A percentile compares a stretch with the other conserved stretches of the same genome.
Conservation (phyloP, 2,797 vertebrate genomes). For the Hippocampus kuda region DNA sequence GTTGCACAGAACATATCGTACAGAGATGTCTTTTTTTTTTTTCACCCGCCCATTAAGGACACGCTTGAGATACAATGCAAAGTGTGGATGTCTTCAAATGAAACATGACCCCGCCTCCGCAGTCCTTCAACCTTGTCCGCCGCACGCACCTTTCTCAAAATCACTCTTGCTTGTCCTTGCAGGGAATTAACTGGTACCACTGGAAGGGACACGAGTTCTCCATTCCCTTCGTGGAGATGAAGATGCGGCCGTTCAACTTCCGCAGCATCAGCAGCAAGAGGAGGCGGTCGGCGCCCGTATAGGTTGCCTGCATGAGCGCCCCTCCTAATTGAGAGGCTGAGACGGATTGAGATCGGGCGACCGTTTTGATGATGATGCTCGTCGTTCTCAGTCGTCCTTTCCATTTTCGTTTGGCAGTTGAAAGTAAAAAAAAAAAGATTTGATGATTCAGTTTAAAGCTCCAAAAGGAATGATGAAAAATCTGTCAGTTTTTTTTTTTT, state of each 20-base stretch:
- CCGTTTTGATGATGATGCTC: slow-evolving; percentile 17
- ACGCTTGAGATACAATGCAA: too few species aligned
- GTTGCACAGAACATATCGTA: too few species aligned
- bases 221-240: slow-evolving; percentile 98
- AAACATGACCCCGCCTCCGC: too few species aligned
- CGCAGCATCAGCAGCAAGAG: slow-evolving; percentile 77
- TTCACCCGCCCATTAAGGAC: too few species aligned
- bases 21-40: too few species aligned
- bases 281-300: slow-evolving; percentile 78
- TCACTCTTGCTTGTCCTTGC: slow-evolving; percentile 21
- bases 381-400: background rate
- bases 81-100: too few species aligned
- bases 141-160: background rate
- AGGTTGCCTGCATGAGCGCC: slow-evolving; percentile 34
- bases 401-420: background rate
- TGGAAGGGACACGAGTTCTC: slow-evolving; percentile 99
- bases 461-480: background rate
- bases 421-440: background rate
- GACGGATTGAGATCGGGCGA: slow-evolving; percentile 41
- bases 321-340: slow-evolving; percentile 12
- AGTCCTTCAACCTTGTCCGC: too few species aligned
- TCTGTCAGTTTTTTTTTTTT: too few species aligned
- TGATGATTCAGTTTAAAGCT: background rate
- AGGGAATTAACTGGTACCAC: slow-evolving; percentile 99
- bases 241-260: slow-evolving; percentile 90